Percentiles rank a stretch among this genome's conserved stretches.
Conservation (phyloP, 1,140 invertebrate species). For the Drosophila pandora region DNA sequence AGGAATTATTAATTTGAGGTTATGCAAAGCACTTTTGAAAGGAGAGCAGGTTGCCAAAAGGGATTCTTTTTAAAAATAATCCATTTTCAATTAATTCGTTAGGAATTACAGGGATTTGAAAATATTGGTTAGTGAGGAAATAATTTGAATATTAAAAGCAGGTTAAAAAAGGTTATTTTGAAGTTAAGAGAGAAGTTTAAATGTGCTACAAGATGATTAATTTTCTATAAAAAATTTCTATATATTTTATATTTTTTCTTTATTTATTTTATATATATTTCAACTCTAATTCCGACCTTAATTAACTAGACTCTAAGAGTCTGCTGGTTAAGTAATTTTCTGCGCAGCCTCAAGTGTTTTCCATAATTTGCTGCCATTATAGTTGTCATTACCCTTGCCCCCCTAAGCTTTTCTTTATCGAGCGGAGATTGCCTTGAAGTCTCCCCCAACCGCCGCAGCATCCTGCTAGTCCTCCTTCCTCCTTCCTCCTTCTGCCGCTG, state of each 20-base stretch:
- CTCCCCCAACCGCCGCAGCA: background rate
- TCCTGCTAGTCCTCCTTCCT: background rate
- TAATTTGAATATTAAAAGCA: background rate
- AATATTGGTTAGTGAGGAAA: background rate
- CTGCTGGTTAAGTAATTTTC: constrained; percentile 5
- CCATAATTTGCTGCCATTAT: constrained; percentile 21
- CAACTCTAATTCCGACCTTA: background rate
- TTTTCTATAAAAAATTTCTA: too few relatives aligned
- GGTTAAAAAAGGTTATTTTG: too few relatives aligned
- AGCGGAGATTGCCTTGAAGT: background rate
- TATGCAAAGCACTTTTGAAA: constrained; percentile 28
- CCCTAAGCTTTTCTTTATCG: constrained; percentile 8
- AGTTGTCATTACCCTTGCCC: constrained; percentile 17
- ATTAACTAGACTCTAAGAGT: background rate
- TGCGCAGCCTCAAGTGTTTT: background rate
- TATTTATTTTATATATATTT: too few relatives aligned
- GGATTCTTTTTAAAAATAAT: background rate
- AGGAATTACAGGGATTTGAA: background rate
- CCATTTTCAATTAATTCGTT: constrained; percentile 24
- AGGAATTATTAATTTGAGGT: constrained; percentile 46
- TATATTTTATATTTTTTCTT: background rate
- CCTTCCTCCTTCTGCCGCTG: constrained; percentile 7
- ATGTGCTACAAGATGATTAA: too few relatives aligned
- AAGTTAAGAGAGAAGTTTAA: too few relatives aligned
- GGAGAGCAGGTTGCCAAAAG: background rate